Conservation (phyloP, 2,888 invertebrate genomes). For the Lasioglossum morio region DNA sequence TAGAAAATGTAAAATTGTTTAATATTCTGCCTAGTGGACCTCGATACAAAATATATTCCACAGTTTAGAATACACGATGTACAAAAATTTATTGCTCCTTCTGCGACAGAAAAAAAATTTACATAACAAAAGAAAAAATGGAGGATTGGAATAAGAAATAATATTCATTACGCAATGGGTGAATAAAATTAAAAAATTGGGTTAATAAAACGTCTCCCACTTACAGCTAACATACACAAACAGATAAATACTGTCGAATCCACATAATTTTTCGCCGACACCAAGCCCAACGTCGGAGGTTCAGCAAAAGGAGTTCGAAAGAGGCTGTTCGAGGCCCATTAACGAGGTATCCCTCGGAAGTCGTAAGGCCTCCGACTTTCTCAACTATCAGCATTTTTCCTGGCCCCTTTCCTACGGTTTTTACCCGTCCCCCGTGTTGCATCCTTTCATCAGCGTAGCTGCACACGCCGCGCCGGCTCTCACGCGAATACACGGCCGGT, state of each 20-base stretch:
- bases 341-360: conserved; percentile 22
- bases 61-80: too few species aligned
- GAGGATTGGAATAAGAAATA: neutral
- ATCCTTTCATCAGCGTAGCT: conserved; percentile 48
- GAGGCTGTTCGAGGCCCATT: conserved; percentile 24
- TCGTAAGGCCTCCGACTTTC: conserved; percentile 42
- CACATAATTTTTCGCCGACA: neutral
- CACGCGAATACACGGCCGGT: conserved; percentile 23
- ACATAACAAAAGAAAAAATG: neutral
- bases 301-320: conserved; percentile 4
- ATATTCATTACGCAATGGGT: too few species aligned
- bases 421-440: conserved; percentile 20
- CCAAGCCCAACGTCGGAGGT: neutral
- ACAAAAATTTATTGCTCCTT: neutral
- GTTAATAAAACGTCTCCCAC: too few species aligned
- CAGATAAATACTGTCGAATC: neutral
- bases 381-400: conserved; percentile 50
- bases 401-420: conserved; percentile 37
- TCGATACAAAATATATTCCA: too few species aligned
- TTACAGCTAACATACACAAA: neutral
- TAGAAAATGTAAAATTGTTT: neutral
- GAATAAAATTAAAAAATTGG: neutral
- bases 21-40: too few species aligned
- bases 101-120: too few species aligned
- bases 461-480: conserved; percentile 30